A percentile compares a stretch with the other conserved stretches of the same genome.
These are phyloP conservation scores for Camponotus vicinus DNA, from an alignment of 1,140 invertebrate genomes.

Conservation along the genomic window DNA sequence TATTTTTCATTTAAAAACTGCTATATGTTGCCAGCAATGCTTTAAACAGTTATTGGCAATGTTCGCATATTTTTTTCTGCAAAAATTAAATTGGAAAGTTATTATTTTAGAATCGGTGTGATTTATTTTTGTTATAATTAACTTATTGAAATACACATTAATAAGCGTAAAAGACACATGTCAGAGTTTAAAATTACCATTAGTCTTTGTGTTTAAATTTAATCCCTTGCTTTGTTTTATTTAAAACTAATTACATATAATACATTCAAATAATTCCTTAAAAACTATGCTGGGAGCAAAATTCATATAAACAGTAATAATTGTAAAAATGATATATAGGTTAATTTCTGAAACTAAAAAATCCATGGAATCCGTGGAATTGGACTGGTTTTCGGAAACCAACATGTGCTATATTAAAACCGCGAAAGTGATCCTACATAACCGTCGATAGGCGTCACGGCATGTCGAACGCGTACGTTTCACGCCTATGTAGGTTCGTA, in stretches of 20 bases:
- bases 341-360: no score
- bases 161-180: no score
- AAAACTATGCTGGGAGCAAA: no score
- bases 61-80: background rate
- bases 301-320: no score
- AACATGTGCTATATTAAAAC: conserved; percentile 11
- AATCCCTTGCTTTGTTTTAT: no score
- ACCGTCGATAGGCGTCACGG: conserved; percentile 34
- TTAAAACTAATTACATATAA: no score
- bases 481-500: conserved; percentile 51
- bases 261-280: no score
- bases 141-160: no score
- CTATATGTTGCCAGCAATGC: background rate
- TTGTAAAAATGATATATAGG: no score
- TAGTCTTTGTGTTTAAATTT: no score
- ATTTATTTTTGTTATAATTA: background rate
- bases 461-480: conserved; percentile 50
- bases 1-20: conserved; percentile 11
- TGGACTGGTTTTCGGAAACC: conserved; percentile 21
- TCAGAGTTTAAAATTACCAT: no score
- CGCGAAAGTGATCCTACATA: conserved; percentile 48
- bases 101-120: background rate
- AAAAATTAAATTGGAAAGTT: background rate
- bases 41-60: background rate
- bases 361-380: background rate